Percentiles rank a stretch among this genome's conserved stretches.
phyloP scores from a whole-genome alignment of 2,888 invertebrate species.

The Ennomos erosarius region DNA sequence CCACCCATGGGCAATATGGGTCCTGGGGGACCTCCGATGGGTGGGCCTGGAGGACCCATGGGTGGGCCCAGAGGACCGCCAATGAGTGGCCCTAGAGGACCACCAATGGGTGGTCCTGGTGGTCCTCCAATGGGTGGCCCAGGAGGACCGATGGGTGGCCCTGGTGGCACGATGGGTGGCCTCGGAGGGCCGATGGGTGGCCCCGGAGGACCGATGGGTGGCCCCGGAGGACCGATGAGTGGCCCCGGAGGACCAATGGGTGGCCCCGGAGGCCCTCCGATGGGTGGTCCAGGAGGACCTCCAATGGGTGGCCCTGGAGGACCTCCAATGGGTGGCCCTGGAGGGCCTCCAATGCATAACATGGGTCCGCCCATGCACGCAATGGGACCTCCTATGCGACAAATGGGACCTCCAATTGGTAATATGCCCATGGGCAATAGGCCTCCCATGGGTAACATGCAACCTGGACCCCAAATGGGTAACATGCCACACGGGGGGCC shows the following conservation, averaged over 20 bases:
- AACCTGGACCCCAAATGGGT: constrained; percentile 6
- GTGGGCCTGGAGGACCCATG: constrained; percentile 21
- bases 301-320: constrained; percentile 23
- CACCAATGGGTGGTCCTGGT: constrained; percentile 25
- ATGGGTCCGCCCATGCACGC: constrained; percentile 26
- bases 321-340: constrained; percentile 28
- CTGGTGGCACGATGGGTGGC: constrained; percentile 9
- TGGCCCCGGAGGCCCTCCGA: constrained; percentile 23
- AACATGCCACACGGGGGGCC: constrained; percentile 5
- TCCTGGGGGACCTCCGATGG: constrained; percentile 35
- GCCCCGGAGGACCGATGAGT: constrained; percentile 6
- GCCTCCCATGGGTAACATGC: constrained; percentile 7
- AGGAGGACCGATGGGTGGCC: constrained; percentile 8
- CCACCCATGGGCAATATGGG: constrained; percentile 38
- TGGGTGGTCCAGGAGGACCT: constrained; percentile 21
- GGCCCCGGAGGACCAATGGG: constrained; percentile 25
- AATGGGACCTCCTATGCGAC: constrained; percentile 28
- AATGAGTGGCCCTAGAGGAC: constrained; percentile 25
- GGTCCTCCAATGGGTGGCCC: constrained; percentile 29
- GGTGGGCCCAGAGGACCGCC: constrained; percentile 24
- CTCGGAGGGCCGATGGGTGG: constrained; percentile 27
- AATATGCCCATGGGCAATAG: constrained; percentile 8
- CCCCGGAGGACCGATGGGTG: constrained; percentile 14
- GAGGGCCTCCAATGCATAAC: constrained; percentile 20
- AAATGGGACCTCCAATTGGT: constrained; percentile 24